A percentile compares a stretch with the other conserved stretches of the same genome.
Conservation (phyloP, 1,140 invertebrate genomes). For the Teleopsis dalmanni region DNA sequence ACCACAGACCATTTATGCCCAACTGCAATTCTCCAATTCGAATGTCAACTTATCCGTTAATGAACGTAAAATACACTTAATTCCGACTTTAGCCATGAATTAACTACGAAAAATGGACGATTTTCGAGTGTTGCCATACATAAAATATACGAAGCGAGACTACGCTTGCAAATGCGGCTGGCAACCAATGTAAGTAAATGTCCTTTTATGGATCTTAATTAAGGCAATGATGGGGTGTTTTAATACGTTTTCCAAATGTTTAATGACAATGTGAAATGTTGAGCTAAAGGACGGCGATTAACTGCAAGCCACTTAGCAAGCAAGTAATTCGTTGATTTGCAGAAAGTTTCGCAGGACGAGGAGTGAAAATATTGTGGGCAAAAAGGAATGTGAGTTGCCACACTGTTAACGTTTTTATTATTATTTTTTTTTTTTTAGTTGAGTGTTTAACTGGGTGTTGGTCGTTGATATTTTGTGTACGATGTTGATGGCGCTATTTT, state of each 20-base stretch:
- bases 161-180: constrained; percentile 6
- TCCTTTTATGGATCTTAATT: constrained; percentile 45
- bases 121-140: background rate
- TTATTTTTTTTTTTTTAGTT: no score
- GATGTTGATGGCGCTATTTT: no score
- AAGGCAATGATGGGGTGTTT: constrained; percentile 45
- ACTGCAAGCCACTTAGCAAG: background rate
- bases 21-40: no score
- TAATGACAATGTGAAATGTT: constrained; percentile 26
- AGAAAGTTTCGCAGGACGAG: no score
- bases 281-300: background rate
- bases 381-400: no score
- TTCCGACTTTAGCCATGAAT: constrained; percentile 44
- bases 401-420: no score
- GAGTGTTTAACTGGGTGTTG: no score
- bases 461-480: no score
- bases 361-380: no score
- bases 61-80: constrained; percentile 45
- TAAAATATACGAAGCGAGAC: background rate
- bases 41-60: no score
- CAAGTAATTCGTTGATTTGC: background rate
- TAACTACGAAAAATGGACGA: constrained; percentile 17
- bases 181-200: constrained; percentile 38
- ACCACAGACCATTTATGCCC: no score
- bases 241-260: constrained; percentile 45